Conservation (phyloP, 2,113 vertebrate genomes). For the Anarhynchus alexandrinus region DNA sequence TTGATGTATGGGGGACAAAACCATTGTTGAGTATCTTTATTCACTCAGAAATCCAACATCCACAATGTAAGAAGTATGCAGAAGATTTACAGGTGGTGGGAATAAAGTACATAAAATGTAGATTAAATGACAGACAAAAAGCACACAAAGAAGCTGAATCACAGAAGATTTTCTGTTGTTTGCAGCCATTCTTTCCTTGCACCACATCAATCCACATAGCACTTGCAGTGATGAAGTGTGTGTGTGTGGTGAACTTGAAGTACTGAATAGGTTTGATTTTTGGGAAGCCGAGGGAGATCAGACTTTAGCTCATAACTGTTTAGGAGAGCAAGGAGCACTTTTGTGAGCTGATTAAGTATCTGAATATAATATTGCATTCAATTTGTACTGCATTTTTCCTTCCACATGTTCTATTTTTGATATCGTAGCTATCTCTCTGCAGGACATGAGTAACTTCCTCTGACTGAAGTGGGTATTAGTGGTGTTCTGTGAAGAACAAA, state of each 20-base stretch:
- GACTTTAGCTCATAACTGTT: accelerated
- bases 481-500: not conserved
- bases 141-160: not conserved
- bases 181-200: not conserved
- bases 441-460: not conserved
- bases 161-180: not conserved
- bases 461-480: not conserved
- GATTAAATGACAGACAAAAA: not conserved
- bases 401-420: not conserved
- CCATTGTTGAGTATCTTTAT: not conserved
- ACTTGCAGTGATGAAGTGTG: not conserved
- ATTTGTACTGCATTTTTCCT: not conserved
- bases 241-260: not conserved
- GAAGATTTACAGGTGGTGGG: not conserved
- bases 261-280: not conserved
- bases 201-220: not conserved
- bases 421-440: not conserved
- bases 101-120: not conserved
- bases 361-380: not conserved
- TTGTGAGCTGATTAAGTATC: not conserved
- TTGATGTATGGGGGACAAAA: not conserved
- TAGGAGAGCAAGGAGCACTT: not conserved
- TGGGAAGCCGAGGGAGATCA: not conserved
- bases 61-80: not conserved
- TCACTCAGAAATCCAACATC: not conserved